Percentiles rank a stretch among this genome's conserved stretches.
phyloP scores from a whole-genome alignment of 2,797 vertebrate genomes.

The Hipposideros larvatus region DNA sequence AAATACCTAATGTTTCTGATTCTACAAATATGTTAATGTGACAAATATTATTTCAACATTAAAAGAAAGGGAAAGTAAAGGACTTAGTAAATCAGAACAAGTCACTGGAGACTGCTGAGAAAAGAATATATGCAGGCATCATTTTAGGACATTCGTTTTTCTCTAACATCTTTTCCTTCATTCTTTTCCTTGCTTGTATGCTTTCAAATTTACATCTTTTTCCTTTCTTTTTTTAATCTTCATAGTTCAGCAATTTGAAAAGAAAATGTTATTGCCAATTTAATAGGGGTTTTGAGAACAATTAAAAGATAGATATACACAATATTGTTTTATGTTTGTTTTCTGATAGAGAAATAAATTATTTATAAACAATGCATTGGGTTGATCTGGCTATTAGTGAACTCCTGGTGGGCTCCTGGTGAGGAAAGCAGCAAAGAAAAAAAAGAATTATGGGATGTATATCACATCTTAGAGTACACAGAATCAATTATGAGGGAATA shows the following conservation, averaged over 20 bases:
- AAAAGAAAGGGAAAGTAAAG: constrained; percentile 26
- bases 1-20: constrained; percentile 17
- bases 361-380: background rate
- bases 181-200: background rate
- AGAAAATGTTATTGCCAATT: background rate
- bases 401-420: background rate
- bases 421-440: constrained; percentile 22
- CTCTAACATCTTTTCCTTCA: background rate
- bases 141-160: background rate
- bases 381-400: background rate
- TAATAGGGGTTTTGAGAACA: background rate
- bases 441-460: background rate
- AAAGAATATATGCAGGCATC: background rate
- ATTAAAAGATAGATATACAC: background rate
- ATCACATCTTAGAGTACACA: background rate
- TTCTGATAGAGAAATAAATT: background rate
- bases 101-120: background rate
- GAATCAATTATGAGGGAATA: background rate
- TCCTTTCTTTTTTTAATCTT: background rate
- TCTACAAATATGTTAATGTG: constrained; percentile 39
- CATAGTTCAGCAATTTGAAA: background rate
- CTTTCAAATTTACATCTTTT: background rate
- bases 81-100: background rate
- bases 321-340: background rate
- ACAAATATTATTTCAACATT: constrained; percentile 42